phyloP scores from a whole-genome alignment of 1,140 invertebrate genomes.

The Trichogramma pretiosum region DNA sequence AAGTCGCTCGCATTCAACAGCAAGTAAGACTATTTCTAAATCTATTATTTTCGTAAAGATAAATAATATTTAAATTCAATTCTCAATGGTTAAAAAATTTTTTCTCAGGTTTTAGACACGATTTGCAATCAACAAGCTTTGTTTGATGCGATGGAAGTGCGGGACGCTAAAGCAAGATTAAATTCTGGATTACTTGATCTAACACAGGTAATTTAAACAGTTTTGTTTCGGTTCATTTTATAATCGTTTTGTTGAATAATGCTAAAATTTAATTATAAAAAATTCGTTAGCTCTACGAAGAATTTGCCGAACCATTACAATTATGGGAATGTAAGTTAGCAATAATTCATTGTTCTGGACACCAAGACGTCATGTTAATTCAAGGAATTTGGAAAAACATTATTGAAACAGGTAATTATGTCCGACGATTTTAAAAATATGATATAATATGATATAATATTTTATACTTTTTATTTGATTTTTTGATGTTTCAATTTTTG shows the following conservation, averaged over 20 bases:
- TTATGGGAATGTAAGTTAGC: conserved; percentile 79
- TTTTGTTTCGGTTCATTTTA: neutral
- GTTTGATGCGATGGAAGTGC: conserved; percentile 35
- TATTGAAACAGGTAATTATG: conserved; percentile 49
- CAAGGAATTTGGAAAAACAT: conserved; percentile 75
- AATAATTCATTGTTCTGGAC: conserved; percentile 75
- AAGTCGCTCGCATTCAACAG: conserved; percentile 75
- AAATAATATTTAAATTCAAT: neutral
- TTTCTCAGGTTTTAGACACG: conserved; percentile 51
- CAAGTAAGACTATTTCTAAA: conserved; percentile 31
- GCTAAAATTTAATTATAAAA: conserved; percentile 17
- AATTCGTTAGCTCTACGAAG: conserved; percentile 81
- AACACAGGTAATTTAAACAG: conserved; percentile 47
- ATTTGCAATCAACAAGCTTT: conserved; percentile 44
- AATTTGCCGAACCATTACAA: conserved; percentile 71
- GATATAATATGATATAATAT: conserved; percentile 6
- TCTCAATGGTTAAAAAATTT: neutral
- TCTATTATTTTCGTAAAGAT: neutral
- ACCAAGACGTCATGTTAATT: conserved; percentile 66
- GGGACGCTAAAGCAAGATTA: conserved; percentile 46
- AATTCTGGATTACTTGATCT: conserved; percentile 57
- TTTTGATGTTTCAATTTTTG: neutral
- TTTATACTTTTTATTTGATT: neutral
- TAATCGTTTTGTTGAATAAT: conserved; percentile 9
- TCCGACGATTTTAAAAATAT: too few species aligned